Conservation (phyloP, 2,797 vertebrate species). For the Simalia tracyae region DNA sequence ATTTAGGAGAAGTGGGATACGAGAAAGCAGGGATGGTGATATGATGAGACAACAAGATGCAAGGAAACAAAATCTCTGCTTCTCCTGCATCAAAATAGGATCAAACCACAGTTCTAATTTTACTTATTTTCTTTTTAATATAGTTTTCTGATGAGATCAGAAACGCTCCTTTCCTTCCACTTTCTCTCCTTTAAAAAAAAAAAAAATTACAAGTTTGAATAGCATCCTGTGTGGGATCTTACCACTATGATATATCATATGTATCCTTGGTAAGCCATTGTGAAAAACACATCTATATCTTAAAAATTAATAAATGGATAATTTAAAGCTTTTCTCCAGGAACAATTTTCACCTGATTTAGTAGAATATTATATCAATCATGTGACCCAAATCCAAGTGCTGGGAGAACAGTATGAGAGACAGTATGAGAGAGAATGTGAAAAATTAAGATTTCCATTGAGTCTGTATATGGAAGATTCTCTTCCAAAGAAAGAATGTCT, state of each 20-base stretch:
- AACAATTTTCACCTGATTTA: not conserved
- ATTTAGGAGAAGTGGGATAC: not conserved
- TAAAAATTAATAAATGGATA: not conserved
- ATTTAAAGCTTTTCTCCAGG: not conserved
- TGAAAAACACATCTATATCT: not conserved
- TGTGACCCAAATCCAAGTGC: not conserved
- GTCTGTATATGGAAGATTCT: not conserved
- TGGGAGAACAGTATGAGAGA: not conserved
- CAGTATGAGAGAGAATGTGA: not conserved
- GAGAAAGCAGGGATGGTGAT: not conserved
- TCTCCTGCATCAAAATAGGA: not conserved
- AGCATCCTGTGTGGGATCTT: not conserved
- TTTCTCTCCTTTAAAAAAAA: no score
- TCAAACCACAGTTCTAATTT: not conserved
- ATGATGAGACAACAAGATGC: not conserved
- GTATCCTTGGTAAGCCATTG: not conserved
- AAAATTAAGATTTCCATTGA: not conserved
- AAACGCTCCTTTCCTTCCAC: not conserved
- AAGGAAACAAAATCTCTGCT: not conserved
- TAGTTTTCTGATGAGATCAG: not conserved
- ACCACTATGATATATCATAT: no score
- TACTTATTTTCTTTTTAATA: not conserved
- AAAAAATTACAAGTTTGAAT: not conserved
- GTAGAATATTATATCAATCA: not conserved
- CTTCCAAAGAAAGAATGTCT: not conserved